Conservation (phyloP, 2,797 vertebrate genomes). For the Stomatorhinus walkeri region DNA sequence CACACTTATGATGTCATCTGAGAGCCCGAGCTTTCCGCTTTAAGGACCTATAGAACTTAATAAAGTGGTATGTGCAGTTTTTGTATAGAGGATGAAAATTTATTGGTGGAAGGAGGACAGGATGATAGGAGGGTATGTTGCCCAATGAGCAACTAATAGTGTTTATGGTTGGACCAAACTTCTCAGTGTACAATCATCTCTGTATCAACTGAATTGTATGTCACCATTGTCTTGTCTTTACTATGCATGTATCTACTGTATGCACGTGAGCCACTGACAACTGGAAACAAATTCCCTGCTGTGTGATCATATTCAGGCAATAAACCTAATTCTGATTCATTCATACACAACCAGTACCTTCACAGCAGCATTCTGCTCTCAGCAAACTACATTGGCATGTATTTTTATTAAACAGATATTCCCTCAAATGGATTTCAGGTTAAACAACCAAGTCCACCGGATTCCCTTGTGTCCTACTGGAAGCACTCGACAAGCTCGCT, state of each 20-base stretch:
- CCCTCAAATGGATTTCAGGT: background rate
- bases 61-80: background rate
- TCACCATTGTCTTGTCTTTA: background rate
- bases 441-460: background rate
- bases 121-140: background rate
- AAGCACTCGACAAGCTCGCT: background rate
- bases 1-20: background rate
- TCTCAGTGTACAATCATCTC: background rate
- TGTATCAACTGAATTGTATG: background rate
- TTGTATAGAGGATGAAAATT: background rate
- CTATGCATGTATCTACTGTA: background rate
- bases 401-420: background rate
- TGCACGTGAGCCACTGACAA: background rate
- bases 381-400: background rate
- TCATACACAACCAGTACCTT: background rate
- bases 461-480: background rate
- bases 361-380: background rate
- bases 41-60: background rate
- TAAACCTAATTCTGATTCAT: background rate
- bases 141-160: background rate
- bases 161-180: background rate
- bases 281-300: background rate
- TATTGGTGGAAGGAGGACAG: background rate
- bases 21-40: background rate
- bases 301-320: background rate